Evolutionary conservation across 2,888 invertebrate species (phyloP), one percentile per base, ranked within the genome.

Genomic region (Patella caerulea): DNA sequence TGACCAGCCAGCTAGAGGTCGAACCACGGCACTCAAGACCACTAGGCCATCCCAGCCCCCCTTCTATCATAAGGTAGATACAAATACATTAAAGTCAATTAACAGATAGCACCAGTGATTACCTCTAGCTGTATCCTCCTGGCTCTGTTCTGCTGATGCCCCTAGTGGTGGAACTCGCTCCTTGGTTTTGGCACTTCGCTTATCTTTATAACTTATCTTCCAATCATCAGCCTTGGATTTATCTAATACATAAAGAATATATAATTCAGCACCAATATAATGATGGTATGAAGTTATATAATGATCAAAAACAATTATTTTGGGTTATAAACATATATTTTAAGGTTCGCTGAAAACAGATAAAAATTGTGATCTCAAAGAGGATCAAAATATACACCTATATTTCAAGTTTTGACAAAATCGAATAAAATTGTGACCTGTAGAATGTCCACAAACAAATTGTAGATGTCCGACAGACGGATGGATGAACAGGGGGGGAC

Each of bases 161-260:
- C 88, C 89, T 11, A 88, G 86, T 3, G 89, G 90, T 45, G 89
- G 88, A 4, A 89, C 87, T 71, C 90, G 72, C 75, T 89, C 87
- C 34, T 83, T 81, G 14, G 19, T 65, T 79, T 85, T 86, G 71
- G 86, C 84, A 79, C 86, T 87, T 72, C 80, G 79, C 72, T 86
- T 83, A 17, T 88, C 88, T 73, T 86, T 87, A 65, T 86, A 74
- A 53, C 79, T 83, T 74, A 87, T 77, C 80, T 84, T 88, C 88
- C 88, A 87, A 73, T 89, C 89, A 52, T 88, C 88, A 17, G 85
- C 81, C 75, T 87, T 88, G 14, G 87, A 85, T 72, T 87, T 88
- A 73, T 89, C 89, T 88, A 81, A 17, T 79, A 80, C 55, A 69
- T 65, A 71, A 56, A 29, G 55, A 24, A 74, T 45, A 45, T 45